These are phyloP conservation scores for Sturnira hondurensis DNA, from an alignment of 2,113 vertebrate species.

Conservation along the genomic window DNA sequence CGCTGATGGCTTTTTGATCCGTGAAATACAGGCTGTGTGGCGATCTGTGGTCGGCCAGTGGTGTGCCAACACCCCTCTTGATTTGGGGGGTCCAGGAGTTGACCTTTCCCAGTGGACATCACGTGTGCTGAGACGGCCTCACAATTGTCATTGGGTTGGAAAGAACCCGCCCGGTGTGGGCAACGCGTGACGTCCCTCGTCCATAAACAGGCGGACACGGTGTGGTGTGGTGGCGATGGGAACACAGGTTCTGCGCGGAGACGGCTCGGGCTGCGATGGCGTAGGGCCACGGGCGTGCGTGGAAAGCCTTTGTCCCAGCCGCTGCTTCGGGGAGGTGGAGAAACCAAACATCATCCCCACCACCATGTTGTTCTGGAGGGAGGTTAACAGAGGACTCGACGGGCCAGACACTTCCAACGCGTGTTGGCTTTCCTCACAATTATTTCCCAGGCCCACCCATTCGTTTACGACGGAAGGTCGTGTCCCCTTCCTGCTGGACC, in stretches of 20 bases:
- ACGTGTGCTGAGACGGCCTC: fast-evolving
- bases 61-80: background rate
- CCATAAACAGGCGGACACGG: fast-evolving
- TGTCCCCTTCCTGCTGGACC: fast-evolving
- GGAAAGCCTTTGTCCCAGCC: fast-evolving
- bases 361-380: fast-evolving
- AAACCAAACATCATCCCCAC: fast-evolving
- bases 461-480: background rate
- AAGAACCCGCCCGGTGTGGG: background rate
- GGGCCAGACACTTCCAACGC: background rate
- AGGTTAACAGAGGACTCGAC: background rate
- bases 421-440: no score
- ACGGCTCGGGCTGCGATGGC: background rate
- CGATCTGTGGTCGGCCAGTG: fast-evolving
- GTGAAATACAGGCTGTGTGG: fast-evolving
- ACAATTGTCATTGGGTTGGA: fast-evolving
- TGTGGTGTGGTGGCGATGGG: fast-evolving
- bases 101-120: fast-evolving
- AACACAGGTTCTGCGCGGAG: fast-evolving
- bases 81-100: no score
- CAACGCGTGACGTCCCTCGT: fast-evolving
- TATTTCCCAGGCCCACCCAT: background rate
- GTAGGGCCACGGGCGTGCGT: no score
- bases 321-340: fast-evolving
- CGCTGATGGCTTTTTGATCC: background rate